Base-by-base conservation (phyloP, 2,113 vertebrate genomes). In the Perca flavescens region DNA sequence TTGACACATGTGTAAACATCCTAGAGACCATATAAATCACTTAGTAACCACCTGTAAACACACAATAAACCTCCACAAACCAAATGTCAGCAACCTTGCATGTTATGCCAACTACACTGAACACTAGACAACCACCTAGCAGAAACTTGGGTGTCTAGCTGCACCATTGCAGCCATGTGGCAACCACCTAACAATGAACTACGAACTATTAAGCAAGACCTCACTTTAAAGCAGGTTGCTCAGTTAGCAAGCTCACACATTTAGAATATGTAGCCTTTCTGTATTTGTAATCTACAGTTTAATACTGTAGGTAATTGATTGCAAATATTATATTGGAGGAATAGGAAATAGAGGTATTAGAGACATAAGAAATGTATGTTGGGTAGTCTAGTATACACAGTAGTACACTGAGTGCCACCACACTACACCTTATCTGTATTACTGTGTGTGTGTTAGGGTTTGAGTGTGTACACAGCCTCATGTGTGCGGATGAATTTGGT, bases 401-500 rank as follows among this genome's bases (percentile, higher is more conserved):
- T n/a, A n/a, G n/a, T n/a, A 75, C 54, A n/a, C 49, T 67, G 40
- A 40, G 43, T 47, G 36, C 52, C 52, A 22, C 56, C 43, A 77
- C 60, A 54, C 52, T 16, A 50, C 46, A 52, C 40, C 67, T 53
- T 52, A 75, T 78, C 25, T 82, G 57, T 16, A 3, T 17, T 60
- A 19, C 34, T 77, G 65, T 36, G 61, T 25, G 64, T 66, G 68
- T 54, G 47, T 47, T 28, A 3, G n/a, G 3, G 46, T 40, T 15
- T 62, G 31, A 31, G 53, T 64, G 66, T 66, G 50, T 72, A 46
- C n/a, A 22, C 11, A 46, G 8, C 57, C 74, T 64, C 25, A 36
- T 81, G 81, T 77, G 77, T 50, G 77, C n/a, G 57, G 60, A 65
- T 78, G 74, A 58, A 57, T 85, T 57, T 69, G 61, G 77, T 88